Percentiles rank a stretch among this genome's conserved stretches.
phyloP scores from a whole-genome alignment of 2,888 invertebrate genomes.

The Macrosiphum euphorbiae region DNA sequence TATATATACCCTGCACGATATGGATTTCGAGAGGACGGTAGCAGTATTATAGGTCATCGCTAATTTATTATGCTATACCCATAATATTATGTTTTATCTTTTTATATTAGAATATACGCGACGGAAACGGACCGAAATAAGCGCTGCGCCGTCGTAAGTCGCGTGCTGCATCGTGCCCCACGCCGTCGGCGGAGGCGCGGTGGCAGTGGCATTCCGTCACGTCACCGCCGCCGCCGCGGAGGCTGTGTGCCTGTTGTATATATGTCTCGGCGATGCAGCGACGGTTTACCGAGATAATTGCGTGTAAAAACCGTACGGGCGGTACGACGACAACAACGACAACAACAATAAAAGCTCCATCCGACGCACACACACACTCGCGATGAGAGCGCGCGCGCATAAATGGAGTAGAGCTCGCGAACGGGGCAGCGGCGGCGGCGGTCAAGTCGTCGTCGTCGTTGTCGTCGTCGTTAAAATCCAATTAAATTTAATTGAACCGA shows the following conservation, averaged over 20 bases:
- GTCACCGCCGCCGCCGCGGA: slow-evolving; percentile 8
- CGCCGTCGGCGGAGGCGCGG: not conserved
- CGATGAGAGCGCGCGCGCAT: not conserved
- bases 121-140: not conserved
- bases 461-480: slow-evolving; percentile 64
- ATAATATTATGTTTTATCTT: not conserved
- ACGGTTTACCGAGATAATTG: slow-evolving; percentile 57
- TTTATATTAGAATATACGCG: not conserved
- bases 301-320: slow-evolving; percentile 57
- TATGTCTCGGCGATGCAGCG: not conserved
- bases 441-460: slow-evolving; percentile 38
- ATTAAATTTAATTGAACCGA: slow-evolving; percentile 65
- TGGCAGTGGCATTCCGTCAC: slow-evolving; percentile 60
- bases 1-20: not conserved
- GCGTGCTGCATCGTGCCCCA: not conserved
- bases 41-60: not conserved
- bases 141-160: not conserved
- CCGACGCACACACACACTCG: not conserved
- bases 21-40: not conserved
- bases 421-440: slow-evolving; percentile 10
- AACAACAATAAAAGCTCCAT: slow-evolving; percentile 58
- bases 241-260: not conserved
- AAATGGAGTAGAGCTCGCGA: slow-evolving; percentile 40
- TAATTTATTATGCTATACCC: not conserved
- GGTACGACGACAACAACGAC: slow-evolving; percentile 32